phyloP scores from a whole-genome alignment of 2,888 invertebrate genomes.

The Brenthis daphne region DNA sequence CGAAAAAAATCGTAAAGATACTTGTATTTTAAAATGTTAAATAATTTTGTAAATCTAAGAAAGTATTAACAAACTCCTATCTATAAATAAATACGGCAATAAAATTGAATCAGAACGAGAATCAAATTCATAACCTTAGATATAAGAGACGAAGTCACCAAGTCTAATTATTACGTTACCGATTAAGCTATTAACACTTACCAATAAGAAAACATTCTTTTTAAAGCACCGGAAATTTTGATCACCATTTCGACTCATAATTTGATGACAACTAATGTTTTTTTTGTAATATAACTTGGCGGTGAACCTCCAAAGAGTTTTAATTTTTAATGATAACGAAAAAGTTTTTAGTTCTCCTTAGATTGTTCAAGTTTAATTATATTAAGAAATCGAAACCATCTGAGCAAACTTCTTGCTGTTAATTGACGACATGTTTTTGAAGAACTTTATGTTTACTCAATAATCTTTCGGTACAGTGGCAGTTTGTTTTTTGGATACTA shows the following conservation, averaged over 20 bases:
- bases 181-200: conserved; percentile 7
- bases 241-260: conserved; percentile 34
- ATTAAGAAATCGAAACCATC: not conserved
- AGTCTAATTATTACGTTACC: too few relatives aligned
- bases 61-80: too few relatives aligned
- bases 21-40: too few relatives aligned
- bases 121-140: too few relatives aligned
- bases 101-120: too few relatives aligned
- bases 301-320: not conserved
- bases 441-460: not conserved
- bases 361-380: conserved; percentile 4
- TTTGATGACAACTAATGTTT: conserved; percentile 25
- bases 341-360: conserved; percentile 23
- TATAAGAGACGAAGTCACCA: too few relatives aligned
- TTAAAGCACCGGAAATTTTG: conserved; percentile 40
- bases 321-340: conserved; percentile 14
- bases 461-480: too few relatives aligned
- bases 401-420: conserved; percentile 3
- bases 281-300: conserved; percentile 1
- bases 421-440: not conserved
- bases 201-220: conserved; percentile 32
- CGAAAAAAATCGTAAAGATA: too few relatives aligned
- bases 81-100: too few relatives aligned
- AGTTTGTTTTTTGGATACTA: too few relatives aligned
- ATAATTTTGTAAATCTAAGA: too few relatives aligned